phyloP scores from a whole-genome alignment of 1,140 invertebrate genomes.

The Phocides pigmalion region DNA sequence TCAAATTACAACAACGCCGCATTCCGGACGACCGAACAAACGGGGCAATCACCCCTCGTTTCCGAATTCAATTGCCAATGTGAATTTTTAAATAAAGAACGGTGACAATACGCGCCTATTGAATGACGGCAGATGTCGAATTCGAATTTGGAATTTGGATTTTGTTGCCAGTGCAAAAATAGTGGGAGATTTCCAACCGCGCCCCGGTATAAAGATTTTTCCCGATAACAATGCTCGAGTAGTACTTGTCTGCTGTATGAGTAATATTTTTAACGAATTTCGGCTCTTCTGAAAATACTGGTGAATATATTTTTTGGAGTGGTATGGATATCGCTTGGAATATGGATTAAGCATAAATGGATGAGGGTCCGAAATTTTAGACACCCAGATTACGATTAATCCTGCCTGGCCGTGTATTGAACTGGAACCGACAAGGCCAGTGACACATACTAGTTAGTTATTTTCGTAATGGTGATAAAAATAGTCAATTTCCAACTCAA shows the following conservation, averaged over 20 bases:
- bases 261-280: constrained; percentile 30
- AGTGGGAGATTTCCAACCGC: constrained; percentile 35
- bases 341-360: background rate
- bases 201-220: constrained; percentile 25
- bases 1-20: constrained; percentile 27
- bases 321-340: background rate
- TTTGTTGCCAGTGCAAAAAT: constrained; percentile 64
- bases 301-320: constrained; percentile 1
- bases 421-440: no score
- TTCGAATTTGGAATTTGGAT: constrained; percentile 69
- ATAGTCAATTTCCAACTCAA: no score
- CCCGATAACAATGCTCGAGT: constrained; percentile 16
- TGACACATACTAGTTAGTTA: no score
- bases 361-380: no score
- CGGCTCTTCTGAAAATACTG: background rate
- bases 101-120: constrained; percentile 71
- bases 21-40: constrained; percentile 5
- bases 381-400: no score
- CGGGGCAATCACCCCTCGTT: constrained; percentile 49
- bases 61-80: constrained; percentile 60
- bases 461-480: no score
- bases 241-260: constrained; percentile 15
- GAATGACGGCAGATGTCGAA: constrained; percentile 74
- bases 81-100: constrained; percentile 65
- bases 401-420: no score